These are phyloP conservation scores for Notarius quadriscutis DNA, from an alignment of 2,113 vertebrate species.

Conservation along the genomic window DNA sequence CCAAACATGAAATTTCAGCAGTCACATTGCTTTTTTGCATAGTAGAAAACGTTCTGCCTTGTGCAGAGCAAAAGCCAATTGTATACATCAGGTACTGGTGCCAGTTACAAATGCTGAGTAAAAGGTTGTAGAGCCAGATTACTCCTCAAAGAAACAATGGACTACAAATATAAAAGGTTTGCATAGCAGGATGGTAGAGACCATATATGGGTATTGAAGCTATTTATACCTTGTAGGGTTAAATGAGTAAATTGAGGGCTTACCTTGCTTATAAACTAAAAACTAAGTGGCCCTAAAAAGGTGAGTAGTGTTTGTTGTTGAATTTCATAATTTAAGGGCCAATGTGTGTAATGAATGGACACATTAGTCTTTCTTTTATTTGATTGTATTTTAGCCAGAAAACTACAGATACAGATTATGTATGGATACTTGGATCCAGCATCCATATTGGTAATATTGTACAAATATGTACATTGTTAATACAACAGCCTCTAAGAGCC, in stretches of 20 bases:
- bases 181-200: slow-evolving; percentile 1
- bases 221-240: background rate
- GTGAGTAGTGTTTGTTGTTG: background rate
- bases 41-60: background rate
- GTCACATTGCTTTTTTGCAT: background rate
- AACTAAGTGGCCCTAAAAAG: background rate
- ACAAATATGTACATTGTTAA: background rate
- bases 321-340: background rate
- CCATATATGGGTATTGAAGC: background rate
- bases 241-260: background rate
- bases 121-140: slow-evolving; percentile 22
- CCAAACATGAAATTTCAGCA: slow-evolving; percentile 1
- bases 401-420: background rate
- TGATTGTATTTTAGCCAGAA: background rate
- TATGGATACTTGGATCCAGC: background rate
- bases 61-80: background rate
- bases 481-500: background rate
- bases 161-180: background rate
- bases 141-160: background rate
- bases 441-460: background rate
- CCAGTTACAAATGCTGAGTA: slow-evolving; percentile 17
- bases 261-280: background rate
- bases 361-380: background rate
- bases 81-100: background rate
- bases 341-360: background rate